Base-by-base conservation (phyloP, 2,113 vertebrate species). In the Eleginops maclovinus region DNA sequence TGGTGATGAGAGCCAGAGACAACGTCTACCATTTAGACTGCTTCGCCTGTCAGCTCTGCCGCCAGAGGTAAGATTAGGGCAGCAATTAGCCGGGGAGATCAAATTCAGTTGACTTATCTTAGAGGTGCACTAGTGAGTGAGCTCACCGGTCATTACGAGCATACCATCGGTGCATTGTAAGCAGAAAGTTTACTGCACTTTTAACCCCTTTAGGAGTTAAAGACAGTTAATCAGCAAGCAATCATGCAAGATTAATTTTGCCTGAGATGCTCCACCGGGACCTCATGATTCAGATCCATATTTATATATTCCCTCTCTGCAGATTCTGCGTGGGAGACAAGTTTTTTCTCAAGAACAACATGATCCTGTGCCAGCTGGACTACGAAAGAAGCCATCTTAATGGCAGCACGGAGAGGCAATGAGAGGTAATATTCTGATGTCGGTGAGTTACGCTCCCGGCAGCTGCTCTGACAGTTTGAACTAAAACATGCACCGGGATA, bases 321-420 rank as follows among this genome's bases (percentile, higher is more conserved):
- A 99, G 98, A 90, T 99, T 99, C 94, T 99, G 97, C 3, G 98
- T 99, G 93, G 98, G 98, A 85, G 98, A 99, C 95, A 99, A 97
- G 93, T 99, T 99, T 95, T 99, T 99, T 95, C 96, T 99, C 91
- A 99, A 99, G 96, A 99, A 99, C 96, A 99, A 99, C 95, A 99
- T 99, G 98, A 99, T 99, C 95, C 94, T 99, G 90, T 99, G 98
- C 95, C 98, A 99, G 97, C 95, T 99, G 97, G 98, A 99, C 97
- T 99, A 99, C 91, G 98, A 99, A 95, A 97, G 98, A 89, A 96
- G 97, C 60, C 97, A 97, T 92, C 95, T 97, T 90, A 99, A 99
- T 0, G 97, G 96, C 90, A 96, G 96, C 93, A 95, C 96, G 40
- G 96, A 98, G 88, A 95, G 96, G 75, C 97, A 98, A 93, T 99